These are phyloP conservation scores for Parnassius orleans DNA, from an alignment of 2,888 invertebrate species.

Conservation along the genomic window DNA sequence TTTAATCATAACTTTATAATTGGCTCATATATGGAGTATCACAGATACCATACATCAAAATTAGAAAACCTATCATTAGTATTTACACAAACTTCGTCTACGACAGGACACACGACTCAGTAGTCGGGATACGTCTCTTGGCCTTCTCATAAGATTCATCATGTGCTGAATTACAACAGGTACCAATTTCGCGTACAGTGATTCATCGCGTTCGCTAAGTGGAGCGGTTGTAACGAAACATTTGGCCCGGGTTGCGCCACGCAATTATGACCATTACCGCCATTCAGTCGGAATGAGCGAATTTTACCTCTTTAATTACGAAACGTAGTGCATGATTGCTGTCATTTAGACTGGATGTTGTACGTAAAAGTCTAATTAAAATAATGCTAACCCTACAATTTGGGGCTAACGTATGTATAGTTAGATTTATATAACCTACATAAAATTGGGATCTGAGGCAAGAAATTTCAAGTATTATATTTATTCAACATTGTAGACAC, in stretches of 20 bases:
- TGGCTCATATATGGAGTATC: too few species aligned
- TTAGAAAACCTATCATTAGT: too few species aligned
- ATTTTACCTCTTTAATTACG: slow-evolving; percentile 3
- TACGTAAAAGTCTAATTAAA: neutral
- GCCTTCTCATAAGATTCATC: neutral
- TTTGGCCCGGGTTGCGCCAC: slow-evolving; percentile 7
- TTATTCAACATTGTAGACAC: too few species aligned
- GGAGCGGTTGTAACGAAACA: neutral
- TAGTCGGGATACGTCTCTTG: too few species aligned
- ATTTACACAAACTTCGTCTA: neutral
- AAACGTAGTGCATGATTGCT: slow-evolving; percentile 6
- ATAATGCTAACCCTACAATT: too few species aligned
- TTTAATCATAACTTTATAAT: too few species aligned
- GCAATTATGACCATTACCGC: slow-evolving; percentile 9
- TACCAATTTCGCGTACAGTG: slow-evolving; percentile 9
- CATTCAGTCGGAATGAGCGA: slow-evolving; percentile 5
- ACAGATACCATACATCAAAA: too few species aligned
- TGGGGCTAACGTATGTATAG: too few species aligned
- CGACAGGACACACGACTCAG: too few species aligned
- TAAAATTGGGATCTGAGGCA: too few species aligned
- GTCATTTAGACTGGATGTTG: slow-evolving; percentile 1
- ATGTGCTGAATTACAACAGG: slow-evolving; percentile 4
- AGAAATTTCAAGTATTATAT: too few species aligned
- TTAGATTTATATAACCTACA: too few species aligned
- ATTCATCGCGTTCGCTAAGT: slow-evolving; percentile 3